Evolutionary conservation across 2,888 invertebrate genomes (phyloP), one percentile per base, ranked within the genome.

Genomic region (Rhyacophila evoluta): DNA sequence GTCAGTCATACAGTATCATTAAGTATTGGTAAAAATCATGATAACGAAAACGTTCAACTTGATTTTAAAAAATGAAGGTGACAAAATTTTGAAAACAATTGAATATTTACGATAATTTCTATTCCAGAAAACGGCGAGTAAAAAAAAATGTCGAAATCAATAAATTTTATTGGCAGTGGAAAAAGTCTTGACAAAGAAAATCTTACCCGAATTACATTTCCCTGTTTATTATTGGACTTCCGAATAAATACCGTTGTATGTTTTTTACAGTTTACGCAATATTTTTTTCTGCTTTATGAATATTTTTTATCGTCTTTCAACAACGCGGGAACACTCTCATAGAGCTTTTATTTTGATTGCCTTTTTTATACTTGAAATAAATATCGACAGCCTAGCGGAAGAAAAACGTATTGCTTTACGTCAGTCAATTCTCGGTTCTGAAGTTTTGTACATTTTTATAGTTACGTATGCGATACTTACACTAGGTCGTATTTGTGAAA

Each of bases 311-410:
- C 72, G 72, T 77, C 68, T 73, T 37, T 69, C 38, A 27, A 33
- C 41, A 72, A 67, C 36, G 39, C 38, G 29, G 37, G 28, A 72
- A 77, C 73, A 68, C 68, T 73, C 69, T 67, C 25, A 38, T 2
- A 55, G 36, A 33, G 33, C 19, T 73, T 75, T 33, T 55, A 55
- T 55, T 77, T 77, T 77, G 72, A 77, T 77, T 77, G 73, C 77
- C 73, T 77, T 77, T 75, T 77, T 77, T 77, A 73, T 77, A 55
- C 67, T 72, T 33, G 72, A 39, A 72, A 72, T 77, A 77, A 77
- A 77, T 72, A 77, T 76, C 71, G 75, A 70, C 69, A 41, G 77
- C 72, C 72, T 55, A 77, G 72, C 39, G 72, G 71, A 55, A 55
- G 41, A 77, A 77, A 33, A 77, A 55, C 74, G 39, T 55, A 55